Evolutionary conservation across 2,888 invertebrate species (phyloP).

Genomic region (Drosophila vallismaia): DNA sequence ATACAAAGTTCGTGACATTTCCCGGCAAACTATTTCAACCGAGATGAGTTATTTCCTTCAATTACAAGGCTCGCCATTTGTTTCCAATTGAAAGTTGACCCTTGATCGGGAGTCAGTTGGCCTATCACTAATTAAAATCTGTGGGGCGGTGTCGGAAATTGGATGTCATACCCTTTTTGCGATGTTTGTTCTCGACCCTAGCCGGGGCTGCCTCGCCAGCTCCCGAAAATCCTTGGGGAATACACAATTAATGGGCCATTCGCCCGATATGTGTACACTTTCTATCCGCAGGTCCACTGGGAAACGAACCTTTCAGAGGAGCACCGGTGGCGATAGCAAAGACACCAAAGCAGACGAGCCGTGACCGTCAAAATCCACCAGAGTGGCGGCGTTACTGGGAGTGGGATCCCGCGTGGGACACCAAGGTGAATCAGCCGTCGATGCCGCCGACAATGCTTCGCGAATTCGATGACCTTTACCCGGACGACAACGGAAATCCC

Average conservation of each 20-base stretch:
- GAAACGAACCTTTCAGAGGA: conserved; percentile 40
- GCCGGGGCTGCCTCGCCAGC: background rate
- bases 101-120: conserved; percentile 31
- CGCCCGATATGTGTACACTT: conserved; percentile 11
- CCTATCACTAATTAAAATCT: conserved; percentile 66
- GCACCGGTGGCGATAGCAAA: conserved; percentile 21
- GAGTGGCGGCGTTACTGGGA: conserved; percentile 35
- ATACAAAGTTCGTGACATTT: background rate
- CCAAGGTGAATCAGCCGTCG: conserved; percentile 7
- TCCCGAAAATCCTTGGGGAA: conserved; percentile 42
- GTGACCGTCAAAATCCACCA: conserved; percentile 23
- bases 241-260: conserved; percentile 46
- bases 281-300: conserved; percentile 52
- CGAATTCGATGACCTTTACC: conserved; percentile 33
- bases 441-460: conserved; percentile 32
- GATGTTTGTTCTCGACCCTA: conserved; percentile 3
- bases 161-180: conserved; percentile 40
- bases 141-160: conserved; percentile 64
- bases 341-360: conserved; percentile 5
- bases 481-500: conserved; percentile 57
- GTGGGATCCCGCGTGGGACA: conserved; percentile 8
- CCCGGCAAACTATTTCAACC: background rate
- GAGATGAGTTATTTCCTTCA: conserved; percentile 4
- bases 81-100: conserved; percentile 44
- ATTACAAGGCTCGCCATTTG: conserved; percentile 14